Evolutionary conservation across 2,888 invertebrate genomes (phyloP).

Genomic region (Lasioglossum pauxillum): DNA sequence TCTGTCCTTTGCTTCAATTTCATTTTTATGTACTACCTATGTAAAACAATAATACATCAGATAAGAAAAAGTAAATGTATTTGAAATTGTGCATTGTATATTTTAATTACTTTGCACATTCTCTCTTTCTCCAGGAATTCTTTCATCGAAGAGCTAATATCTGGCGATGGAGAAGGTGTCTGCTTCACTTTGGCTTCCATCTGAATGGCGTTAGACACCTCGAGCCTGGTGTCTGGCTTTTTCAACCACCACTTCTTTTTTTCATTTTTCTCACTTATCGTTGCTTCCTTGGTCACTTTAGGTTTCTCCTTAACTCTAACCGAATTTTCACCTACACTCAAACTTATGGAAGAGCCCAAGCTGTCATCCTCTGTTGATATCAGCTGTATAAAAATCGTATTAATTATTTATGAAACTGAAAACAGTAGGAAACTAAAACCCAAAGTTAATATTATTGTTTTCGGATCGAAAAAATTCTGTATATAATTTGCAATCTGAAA

Average conservation of each 20-base stretch:
- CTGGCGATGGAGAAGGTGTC: slow-evolving; percentile 72
- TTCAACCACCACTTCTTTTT: slow-evolving; percentile 79
- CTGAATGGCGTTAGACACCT: slow-evolving; percentile 54
- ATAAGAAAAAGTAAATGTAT: background rate
- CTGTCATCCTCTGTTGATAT: slow-evolving; percentile 74
- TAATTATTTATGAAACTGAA: background rate
- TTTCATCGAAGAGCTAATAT: slow-evolving; percentile 80
- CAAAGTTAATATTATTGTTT: background rate
- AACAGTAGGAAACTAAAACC: background rate
- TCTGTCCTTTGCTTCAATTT: slow-evolving; percentile 74
- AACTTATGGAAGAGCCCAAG: slow-evolving; percentile 77
- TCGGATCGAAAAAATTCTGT: background rate
- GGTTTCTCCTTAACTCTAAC: slow-evolving; percentile 76
- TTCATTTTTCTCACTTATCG: slow-evolving; percentile 35
- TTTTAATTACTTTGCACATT: slow-evolving; percentile 79
- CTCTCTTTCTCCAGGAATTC: slow-evolving; percentile 81
- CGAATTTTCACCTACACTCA: slow-evolving; percentile 78
- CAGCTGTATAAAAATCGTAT: slow-evolving; percentile 40
- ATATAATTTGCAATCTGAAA: background rate
- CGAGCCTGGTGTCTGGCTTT: slow-evolving; percentile 73
- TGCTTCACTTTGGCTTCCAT: slow-evolving; percentile 60
- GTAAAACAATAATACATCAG: background rate
- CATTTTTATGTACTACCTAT: slow-evolving; percentile 73
- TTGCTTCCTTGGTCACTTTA: slow-evolving; percentile 57
- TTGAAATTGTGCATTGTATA: background rate